Percentiles rank a stretch among this genome's conserved stretches.
Conservation (phyloP, 2,113 vertebrate genomes). For the Chlorodrepanis virens region DNA sequence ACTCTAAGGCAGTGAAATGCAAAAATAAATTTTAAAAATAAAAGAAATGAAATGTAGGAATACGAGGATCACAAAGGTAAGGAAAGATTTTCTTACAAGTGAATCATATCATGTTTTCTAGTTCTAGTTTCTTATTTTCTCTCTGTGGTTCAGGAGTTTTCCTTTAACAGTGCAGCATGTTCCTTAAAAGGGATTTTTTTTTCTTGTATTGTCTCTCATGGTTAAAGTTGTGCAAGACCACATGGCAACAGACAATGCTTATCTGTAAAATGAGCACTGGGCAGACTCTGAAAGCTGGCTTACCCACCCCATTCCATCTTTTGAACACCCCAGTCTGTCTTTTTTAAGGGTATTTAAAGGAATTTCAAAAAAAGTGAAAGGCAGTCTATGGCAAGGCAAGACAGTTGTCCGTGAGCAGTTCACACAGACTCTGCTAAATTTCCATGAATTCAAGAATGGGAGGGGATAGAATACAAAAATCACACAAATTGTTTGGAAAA, state of each 20-base stretch:
- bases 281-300: background rate
- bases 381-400: background rate
- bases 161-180: background rate
- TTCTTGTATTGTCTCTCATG: background rate
- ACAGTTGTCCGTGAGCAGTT: rapidly evolving
- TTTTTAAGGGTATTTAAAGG: background rate
- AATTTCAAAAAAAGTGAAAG: background rate
- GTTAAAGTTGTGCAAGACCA: background rate
- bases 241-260: background rate
- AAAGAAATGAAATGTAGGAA: background rate
- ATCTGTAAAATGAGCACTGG: background rate
- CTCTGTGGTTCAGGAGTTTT: background rate
- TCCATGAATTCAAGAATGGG: background rate
- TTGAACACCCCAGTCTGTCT: background rate
- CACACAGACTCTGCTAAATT: rapidly evolving
- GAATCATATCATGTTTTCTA: background rate
- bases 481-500: background rate
- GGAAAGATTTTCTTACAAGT: background rate
- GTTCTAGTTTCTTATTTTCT: background rate
- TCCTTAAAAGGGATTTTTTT: background rate
- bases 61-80: background rate
- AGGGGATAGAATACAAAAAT: background rate
- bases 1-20: background rate
- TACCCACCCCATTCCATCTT: background rate
- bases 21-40: background rate